These are phyloP conservation scores for Spinus pinus DNA, from an alignment of 2,797 vertebrate species.

Conservation along the genomic window DNA sequence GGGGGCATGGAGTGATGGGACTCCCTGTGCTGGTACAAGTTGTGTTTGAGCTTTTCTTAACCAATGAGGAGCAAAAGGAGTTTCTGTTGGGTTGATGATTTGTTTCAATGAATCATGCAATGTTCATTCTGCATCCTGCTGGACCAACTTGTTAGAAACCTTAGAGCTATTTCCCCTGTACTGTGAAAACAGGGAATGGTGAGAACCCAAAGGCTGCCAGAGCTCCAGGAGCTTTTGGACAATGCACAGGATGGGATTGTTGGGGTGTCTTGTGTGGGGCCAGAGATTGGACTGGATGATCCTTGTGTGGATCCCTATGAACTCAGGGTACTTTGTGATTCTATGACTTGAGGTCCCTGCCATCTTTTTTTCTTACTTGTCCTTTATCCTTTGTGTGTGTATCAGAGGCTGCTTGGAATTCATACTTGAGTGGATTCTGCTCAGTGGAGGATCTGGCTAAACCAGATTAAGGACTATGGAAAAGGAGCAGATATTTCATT, in stretches of 20 bases:
- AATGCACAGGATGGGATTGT: background rate
- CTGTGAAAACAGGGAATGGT: background rate
- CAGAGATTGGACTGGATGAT: background rate
- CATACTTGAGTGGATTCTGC: background rate
- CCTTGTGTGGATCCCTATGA: background rate
- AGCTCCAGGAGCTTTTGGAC: background rate
- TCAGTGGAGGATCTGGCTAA: constrained; percentile 27
- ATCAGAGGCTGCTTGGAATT: background rate
- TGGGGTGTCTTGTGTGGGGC: background rate
- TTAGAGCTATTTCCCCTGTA: background rate
- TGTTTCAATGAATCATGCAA: background rate
- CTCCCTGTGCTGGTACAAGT: background rate
- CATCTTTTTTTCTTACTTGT: background rate
- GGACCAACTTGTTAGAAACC: background rate
- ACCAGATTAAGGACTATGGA: constrained; percentile 9
- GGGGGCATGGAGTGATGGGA: background rate
- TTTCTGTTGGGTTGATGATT: background rate
- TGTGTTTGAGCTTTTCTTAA: background rate
- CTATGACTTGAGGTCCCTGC: background rate
- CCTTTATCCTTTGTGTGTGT: background rate
- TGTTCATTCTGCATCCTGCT: background rate
- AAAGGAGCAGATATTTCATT: constrained; percentile 51
- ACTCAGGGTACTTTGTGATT: background rate
- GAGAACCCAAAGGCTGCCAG: background rate
- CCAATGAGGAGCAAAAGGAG: background rate